Base-by-base conservation (phyloP, 2,888 invertebrate genomes). In the Eilema sororculum region DNA sequence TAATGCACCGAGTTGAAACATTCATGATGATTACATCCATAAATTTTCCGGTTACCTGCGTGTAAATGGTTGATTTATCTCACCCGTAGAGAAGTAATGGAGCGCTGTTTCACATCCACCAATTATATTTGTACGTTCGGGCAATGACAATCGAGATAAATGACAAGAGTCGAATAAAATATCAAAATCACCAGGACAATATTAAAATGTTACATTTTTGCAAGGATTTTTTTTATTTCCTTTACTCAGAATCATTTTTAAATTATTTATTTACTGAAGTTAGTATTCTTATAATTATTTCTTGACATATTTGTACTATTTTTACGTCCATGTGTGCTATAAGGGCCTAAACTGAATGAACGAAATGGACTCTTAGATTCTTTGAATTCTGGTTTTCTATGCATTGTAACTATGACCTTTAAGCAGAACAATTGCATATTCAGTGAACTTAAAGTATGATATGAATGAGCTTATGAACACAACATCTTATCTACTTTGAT, bases 1-100 rank as follows among this genome's bases (percentile, higher is more conserved):
- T 84, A 84, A 87, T 88, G 86, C 82, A 87, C 82, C 83, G 78
- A 78, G 80, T 82, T 90, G 84, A 87, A 89, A 88, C 85, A 88
- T 89, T 88, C 86, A 85, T 85, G 87, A 84, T 89, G 88, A 90
- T 91, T 89, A 88, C 87, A 80, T 77, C 80, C 88, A 90, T 91
- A 91, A 91, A 91, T 91, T 87, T 83, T 65, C 76, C 80, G 67
- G 86, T 84, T 85, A 89, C 86, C 86, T 85, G 86, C 82, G 81
- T 82, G 85, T 89, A 88, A 90, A 90, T 87, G 86, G 84, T 84
- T 90, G 89, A 90, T 89, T 89, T 89, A 90, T 85, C 74, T 77
- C 81, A 76, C 77, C 80, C 73, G 77, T 80, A 84, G 81, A 82
- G 80, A 85, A 81, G 81, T 84, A 83, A 87, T 86, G 79, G 84